Conservation (phyloP, 2,113 vertebrate species). For the Callorhinus ursinus region DNA sequence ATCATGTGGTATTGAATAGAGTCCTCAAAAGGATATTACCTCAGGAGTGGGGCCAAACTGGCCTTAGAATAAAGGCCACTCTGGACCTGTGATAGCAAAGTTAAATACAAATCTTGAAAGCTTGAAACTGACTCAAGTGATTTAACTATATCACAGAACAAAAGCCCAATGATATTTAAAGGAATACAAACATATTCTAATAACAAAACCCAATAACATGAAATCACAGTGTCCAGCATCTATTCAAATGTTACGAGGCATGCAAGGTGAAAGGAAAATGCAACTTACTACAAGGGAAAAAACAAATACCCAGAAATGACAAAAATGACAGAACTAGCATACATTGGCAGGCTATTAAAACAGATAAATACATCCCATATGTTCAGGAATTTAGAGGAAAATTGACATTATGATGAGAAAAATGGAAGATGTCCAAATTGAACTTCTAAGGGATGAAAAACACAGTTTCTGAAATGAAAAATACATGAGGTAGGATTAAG, state of each 20-base stretch:
- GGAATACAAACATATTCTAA: background rate
- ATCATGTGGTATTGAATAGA: background rate
- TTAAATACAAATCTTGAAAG: background rate
- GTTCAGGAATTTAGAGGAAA: background rate
- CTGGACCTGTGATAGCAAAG: background rate
- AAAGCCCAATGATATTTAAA: conserved; percentile 40
- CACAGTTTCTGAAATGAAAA: conserved; percentile 5
- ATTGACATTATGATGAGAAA: background rate
- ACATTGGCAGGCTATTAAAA: background rate
- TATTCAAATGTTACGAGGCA: background rate
- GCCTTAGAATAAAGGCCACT: background rate
- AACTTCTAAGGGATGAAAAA: conserved; percentile 30
- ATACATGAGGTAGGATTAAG: background rate
- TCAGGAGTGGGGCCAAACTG: background rate
- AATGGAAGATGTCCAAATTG: background rate
- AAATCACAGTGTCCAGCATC: background rate
- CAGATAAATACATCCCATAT: background rate
- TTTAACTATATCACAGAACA: background rate
- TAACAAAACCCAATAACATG: background rate
- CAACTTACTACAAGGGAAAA: background rate
- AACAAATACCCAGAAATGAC: conserved; percentile 17
- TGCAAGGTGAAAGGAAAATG: background rate
- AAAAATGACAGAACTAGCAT: conserved; percentile 19
- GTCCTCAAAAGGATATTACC: background rate
- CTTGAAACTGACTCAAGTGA: background rate